Percentiles rank a stretch among this genome's conserved stretches.
phyloP scores from a whole-genome alignment of 2,113 vertebrate genomes.

The Macquaria australasica region DNA sequence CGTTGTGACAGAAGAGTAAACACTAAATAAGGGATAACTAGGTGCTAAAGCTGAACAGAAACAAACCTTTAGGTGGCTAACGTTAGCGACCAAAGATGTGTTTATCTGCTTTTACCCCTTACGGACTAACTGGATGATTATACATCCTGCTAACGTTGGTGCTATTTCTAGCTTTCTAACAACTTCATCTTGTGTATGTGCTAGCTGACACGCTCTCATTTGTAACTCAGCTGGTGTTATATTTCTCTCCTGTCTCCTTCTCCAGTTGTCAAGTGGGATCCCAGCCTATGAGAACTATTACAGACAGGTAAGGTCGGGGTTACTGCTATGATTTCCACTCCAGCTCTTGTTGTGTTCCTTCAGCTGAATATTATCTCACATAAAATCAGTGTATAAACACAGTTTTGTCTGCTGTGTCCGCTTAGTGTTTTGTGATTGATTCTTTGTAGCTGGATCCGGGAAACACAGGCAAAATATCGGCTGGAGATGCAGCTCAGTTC shows the following conservation, averaged over 20 bases:
- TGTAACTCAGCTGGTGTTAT: background rate
- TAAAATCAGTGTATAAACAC: background rate
- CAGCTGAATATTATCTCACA: background rate
- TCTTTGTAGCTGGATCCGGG: constrained; percentile 90
- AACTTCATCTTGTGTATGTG: background rate
- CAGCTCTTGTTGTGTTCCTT: background rate
- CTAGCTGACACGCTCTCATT: background rate
- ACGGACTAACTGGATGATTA: background rate
- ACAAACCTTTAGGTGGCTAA: background rate
- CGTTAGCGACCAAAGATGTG: background rate
- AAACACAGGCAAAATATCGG: constrained; percentile 91
- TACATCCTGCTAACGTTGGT: background rate
- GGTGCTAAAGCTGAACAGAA: background rate
- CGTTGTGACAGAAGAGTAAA: background rate
- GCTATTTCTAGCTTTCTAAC: background rate
- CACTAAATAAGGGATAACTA: background rate
- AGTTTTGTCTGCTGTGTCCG: background rate
- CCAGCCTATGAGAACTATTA: constrained; percentile 93
- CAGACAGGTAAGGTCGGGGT: constrained; percentile 87
- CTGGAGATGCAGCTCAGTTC: constrained; percentile 93
- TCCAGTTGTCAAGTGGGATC: constrained; percentile 91
- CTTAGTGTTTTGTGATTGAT: background rate
- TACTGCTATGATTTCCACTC: background rate
- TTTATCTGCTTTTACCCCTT: background rate
- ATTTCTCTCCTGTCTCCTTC: constrained; percentile 12